phyloP scores from a whole-genome alignment of 2,797 vertebrate species.

The Catharus ustulatus region DNA sequence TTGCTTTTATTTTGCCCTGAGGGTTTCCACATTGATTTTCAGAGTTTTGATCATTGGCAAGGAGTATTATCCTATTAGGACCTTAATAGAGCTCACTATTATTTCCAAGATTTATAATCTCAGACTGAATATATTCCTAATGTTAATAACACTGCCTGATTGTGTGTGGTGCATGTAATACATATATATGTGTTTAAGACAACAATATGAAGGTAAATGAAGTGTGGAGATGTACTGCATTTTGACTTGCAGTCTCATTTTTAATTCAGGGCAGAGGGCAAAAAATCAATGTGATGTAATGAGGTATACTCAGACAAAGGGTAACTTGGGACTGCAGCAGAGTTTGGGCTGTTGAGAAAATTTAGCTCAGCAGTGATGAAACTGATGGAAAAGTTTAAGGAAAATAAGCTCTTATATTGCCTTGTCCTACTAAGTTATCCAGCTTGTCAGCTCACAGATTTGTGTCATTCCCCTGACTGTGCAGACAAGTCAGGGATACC shows the following conservation, averaged over 20 bases:
- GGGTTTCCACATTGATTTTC: slow-evolving; percentile 5
- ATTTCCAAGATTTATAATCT: slow-evolving; percentile 23
- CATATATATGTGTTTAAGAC: neutral
- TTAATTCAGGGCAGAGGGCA: neutral
- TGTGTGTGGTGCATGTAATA: neutral
- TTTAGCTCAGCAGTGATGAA: neutral
- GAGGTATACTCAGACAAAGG: neutral
- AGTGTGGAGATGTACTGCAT: neutral
- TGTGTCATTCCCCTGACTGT: accelerated
- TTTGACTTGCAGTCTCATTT: slow-evolving; percentile 2
- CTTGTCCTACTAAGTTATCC: neutral
- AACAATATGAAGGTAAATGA: neutral
- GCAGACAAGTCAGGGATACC: neutral
- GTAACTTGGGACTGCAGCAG: neutral
- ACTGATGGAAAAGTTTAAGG: neutral
- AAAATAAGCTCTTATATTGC: neutral
- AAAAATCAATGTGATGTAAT: slow-evolving; percentile 12
- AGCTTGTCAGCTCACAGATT: neutral
- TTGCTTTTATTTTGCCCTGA: neutral
- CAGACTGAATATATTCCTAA: neutral
- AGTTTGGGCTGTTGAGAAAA: neutral
- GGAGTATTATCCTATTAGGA: neutral
- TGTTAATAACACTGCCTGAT: neutral
- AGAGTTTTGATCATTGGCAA: neutral
- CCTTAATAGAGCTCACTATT: neutral